Evolutionary conservation across 2,888 invertebrate genomes (phyloP), one percentile per base, ranked within the genome.

Genomic region (Dasysyrphus albostriatus): DNA sequence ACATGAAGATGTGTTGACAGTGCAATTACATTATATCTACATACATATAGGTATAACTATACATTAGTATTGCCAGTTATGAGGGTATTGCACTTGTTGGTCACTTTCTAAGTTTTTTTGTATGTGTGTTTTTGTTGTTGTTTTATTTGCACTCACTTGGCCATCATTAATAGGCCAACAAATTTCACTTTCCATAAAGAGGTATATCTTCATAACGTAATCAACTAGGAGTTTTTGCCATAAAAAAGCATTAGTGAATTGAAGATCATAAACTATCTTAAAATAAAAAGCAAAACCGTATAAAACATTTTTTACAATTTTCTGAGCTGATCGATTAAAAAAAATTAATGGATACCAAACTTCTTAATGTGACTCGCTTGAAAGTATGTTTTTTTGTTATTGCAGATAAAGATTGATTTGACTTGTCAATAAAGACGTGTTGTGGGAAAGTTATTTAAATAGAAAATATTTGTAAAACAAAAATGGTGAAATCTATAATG

Each of bases 181-280:
- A 84, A 76, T 84, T 84, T 84, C 84, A 84, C 84, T 84, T 84
- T 84, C 76, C 72, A 80, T 84, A 76, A 67, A 76, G 51, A 61
- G 54, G 34, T 32, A 6, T 63, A 44, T 59, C 16, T 37, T 19
- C 14, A 24, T 39, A 58, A 37, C 19, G 39, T 39, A 58, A 44
- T 63, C 29, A n/a, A 29, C 44, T 9, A 44, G 9, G 14, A 32
- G 39, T 29, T 29, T 69, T 39, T 14, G 0, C 9, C 14, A 39
- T 24, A 24, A 61, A 61, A 14, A 8, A 47, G 32, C 61, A n/a
- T 16, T 44, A 70, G 76, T 63, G 63, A 63, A 82, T 76, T 61
- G 70, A 44, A 70, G 42, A 81, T 61, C 51, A 37, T 81, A 47
- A 56, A 81, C 24, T 24, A 24, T 63, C n/a, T 42, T 44, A 8